Evolutionary conservation across 2,113 vertebrate species (phyloP).

Genomic region (Amphilophus citrinellus): DNA sequence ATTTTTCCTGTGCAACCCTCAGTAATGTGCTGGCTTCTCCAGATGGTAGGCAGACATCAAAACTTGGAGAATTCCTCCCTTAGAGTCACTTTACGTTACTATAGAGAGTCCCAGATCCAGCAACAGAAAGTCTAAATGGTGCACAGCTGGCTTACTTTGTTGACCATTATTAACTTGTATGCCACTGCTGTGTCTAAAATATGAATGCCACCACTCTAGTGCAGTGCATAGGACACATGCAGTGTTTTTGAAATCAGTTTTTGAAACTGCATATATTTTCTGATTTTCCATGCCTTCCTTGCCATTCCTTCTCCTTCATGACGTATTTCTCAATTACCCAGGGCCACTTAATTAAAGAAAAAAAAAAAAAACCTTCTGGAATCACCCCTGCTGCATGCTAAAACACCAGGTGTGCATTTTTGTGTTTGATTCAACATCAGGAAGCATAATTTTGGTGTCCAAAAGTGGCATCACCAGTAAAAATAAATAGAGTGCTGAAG

Average conservation of each 20-base stretch:
- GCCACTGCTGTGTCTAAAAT: background rate
- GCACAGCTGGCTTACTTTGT: background rate
- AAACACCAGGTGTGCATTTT: constrained; percentile 20
- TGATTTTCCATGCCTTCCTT: background rate
- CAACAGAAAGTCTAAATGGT: background rate
- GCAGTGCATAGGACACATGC: background rate
- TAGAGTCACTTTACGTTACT: constrained; percentile 6
- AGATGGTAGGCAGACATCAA: background rate
- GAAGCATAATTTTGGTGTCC: constrained; percentile 8
- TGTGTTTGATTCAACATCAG: constrained; percentile 14
- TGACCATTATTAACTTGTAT: background rate
- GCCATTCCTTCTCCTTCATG: background rate
- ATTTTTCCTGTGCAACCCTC: too few relatives aligned
- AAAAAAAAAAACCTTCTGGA: background rate
- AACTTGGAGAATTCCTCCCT: background rate
- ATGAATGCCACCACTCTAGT: background rate
- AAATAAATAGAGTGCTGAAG: constrained; percentile 10
- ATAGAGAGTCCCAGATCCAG: constrained; percentile 3
- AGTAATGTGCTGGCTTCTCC: background rate
- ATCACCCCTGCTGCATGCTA: background rate
- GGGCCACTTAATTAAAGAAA: background rate
- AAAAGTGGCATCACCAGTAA: constrained; percentile 10
- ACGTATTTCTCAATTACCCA: background rate
- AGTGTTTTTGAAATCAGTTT: background rate
- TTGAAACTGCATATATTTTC: background rate